phyloP scores from a whole-genome alignment of 2,113 vertebrate species.

The Morone chrysops region DNA sequence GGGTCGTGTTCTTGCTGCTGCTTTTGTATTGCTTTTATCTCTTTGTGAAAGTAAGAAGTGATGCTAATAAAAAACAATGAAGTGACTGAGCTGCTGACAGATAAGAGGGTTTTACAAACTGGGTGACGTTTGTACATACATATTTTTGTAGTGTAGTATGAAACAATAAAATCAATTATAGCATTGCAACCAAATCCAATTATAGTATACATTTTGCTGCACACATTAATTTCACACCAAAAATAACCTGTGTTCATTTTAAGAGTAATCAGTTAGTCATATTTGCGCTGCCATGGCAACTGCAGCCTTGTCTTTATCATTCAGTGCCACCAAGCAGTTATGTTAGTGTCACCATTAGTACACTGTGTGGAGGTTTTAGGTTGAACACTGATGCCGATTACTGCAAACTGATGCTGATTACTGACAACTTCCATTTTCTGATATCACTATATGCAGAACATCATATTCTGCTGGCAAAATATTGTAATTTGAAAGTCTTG shows the following conservation, averaged over 20 bases:
- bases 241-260: not conserved
- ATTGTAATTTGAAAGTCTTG: not conserved
- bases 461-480: not conserved
- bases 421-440: too few relatives aligned
- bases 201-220: not conserved
- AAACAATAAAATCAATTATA: too few relatives aligned
- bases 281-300: conserved; percentile 51
- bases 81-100: not conserved
- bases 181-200: not conserved
- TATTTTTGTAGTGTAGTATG: too few relatives aligned
- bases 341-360: too few relatives aligned
- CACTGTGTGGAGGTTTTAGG: not conserved
- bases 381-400: not conserved
- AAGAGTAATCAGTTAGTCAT: not conserved
- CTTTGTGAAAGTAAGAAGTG: not conserved
- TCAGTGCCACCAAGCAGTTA: not conserved
- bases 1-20: not conserved
- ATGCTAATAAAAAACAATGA: not conserved
- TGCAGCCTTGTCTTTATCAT: conserved; percentile 3
- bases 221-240: not conserved
- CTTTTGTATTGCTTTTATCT: not conserved
- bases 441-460: not conserved
- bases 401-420: not conserved
- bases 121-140: too few relatives aligned
- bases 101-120: not conserved